Conservation (phyloP, 2,113 vertebrate genomes). For the Psophia crepitans region DNA sequence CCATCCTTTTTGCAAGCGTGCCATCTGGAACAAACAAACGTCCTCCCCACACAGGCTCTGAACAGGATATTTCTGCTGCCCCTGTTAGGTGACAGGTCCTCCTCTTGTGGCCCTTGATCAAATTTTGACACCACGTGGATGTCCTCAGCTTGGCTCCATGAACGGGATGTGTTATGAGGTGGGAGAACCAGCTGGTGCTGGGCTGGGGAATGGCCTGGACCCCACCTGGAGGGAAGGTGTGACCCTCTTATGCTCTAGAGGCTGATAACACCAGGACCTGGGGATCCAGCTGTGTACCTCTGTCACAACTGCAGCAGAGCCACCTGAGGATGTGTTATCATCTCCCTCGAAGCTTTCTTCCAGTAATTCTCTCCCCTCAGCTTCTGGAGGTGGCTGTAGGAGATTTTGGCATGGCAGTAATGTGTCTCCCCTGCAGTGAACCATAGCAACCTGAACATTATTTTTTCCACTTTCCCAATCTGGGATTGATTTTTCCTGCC, state of each 20-base stretch:
- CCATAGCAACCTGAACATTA: background rate
- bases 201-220: background rate
- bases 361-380: background rate
- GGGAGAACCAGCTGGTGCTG: background rate
- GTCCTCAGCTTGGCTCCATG: background rate
- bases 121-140: background rate
- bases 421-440: background rate
- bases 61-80: background rate
- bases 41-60: background rate
- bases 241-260: background rate
- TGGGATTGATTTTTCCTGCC: background rate
- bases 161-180: rapidly evolving
- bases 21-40: background rate
- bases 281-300: background rate
- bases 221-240: background rate
- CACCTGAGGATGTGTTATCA: background rate
- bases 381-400: background rate
- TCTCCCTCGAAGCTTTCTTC: background rate
- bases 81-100: background rate
- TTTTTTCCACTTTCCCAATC: background rate
- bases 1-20: background rate
- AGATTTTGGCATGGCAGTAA: background rate
- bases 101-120: background rate
- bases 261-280: background rate
- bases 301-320: background rate